A percentile compares a stretch with the other conserved stretches of the same genome.
These are phyloP conservation scores for Siniperca knerii DNA, from an alignment of 2,113 vertebrate genomes.

Conservation along the genomic window DNA sequence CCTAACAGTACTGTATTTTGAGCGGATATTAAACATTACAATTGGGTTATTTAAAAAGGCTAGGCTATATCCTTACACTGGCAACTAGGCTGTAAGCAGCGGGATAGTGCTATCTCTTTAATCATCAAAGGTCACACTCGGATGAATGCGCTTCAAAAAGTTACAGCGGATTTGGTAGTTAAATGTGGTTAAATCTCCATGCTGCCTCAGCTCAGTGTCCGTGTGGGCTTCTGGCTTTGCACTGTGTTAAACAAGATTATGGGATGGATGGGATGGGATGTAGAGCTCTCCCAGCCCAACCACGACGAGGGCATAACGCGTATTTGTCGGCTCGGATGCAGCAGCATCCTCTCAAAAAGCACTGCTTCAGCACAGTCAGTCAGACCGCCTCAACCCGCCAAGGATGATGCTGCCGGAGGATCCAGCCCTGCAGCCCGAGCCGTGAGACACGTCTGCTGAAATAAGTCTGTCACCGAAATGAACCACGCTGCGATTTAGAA, in stretches of 20 bases:
- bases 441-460: conserved; percentile 22
- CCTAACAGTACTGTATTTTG: background rate
- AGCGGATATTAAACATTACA: background rate
- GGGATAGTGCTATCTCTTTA: conserved; percentile 4
- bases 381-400: conserved; percentile 50
- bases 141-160: conserved; percentile 32
- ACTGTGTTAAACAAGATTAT: conserved; percentile 60
- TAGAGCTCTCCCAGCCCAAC: conserved; percentile 55
- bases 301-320: conserved; percentile 54
- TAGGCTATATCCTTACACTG: background rate
- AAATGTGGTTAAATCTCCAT: conserved; percentile 35
- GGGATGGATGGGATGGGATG: conserved; percentile 59
- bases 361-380: conserved; percentile 51
- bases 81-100: background rate
- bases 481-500: conserved; percentile 23
- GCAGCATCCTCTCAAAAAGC: conserved; percentile 65
- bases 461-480: conserved; percentile 26
- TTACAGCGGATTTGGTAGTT: conserved; percentile 36
- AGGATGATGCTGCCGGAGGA: conserved; percentile 67
- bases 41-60: background rate
- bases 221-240: conserved; percentile 38
- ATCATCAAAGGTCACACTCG: conserved; percentile 37
- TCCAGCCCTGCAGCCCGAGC: conserved; percentile 47
- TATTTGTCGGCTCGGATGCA: conserved; percentile 66
- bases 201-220: conserved; percentile 15